Evolutionary conservation across 2,888 invertebrate species (phyloP), one percentile per base, ranked within the genome.

Genomic region (Oxyteleia sp.): DNA sequence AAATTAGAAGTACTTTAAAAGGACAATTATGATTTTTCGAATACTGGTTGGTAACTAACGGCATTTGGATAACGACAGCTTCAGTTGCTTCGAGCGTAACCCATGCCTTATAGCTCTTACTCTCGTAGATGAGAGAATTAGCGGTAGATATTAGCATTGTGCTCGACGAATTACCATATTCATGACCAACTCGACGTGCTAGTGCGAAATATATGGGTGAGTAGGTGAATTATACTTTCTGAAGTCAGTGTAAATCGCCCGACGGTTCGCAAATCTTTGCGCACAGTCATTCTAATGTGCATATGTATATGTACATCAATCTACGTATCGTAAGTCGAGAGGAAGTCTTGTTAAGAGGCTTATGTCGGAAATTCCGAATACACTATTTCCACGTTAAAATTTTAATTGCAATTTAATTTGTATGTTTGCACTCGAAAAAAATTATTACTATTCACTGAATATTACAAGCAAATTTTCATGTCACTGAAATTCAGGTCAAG

Each of bases 201-300:
- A 15, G 75, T 35, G 76, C 66, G 84, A 84, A 76, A 82, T 85
- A 74, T 83, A 85, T 76, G 74, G 72, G 64, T 74, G 78, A 85
- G 68, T 82, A 68, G 84, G 75, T 82, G 80, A 85, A 80, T 84
- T 85, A 84, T 85, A 82, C 84, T 82, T 82, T 85, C 75, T 71
- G 71, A 84, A 84, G 79, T 75, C 83, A 64, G 72, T 82, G 72
- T 83, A 82, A 82, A 84, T 84, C 79, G 79, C 49, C 78, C 76
- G 64, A 71, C 76, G 72, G 69, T 80, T 80, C 75, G 68, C 66
- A 71, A 75, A 49, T 80, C 79, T 71, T 61, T 69, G 55, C 64
- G 59, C 64, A 16, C 76, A 51, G 72, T 78, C 72, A 71, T 76
- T 61, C 51, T 68, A 41, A 59, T 68, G 69, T 59, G 51, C 66